These are phyloP conservation scores for Camponotus floridanus DNA, from an alignment of 1,140 invertebrate genomes.

Conservation along the genomic window DNA sequence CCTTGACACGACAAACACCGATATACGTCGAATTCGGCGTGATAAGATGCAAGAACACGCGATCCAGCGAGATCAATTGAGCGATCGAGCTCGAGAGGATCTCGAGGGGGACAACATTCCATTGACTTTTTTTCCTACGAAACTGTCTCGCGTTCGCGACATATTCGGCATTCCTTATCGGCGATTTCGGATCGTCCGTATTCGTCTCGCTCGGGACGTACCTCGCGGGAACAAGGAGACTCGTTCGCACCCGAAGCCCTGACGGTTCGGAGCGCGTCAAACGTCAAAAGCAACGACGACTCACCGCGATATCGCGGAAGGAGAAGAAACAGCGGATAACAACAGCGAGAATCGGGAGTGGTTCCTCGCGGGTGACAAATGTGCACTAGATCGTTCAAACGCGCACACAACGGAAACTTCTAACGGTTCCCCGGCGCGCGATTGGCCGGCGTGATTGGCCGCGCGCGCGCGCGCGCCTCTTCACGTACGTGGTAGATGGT, in stretches of 20 bases:
- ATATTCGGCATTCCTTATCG: conserved; percentile 67
- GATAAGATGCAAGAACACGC: no score
- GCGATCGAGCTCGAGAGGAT: neutral
- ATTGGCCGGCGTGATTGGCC: conserved; percentile 43
- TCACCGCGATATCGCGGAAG: conserved; percentile 58
- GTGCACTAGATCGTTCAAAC: conserved; percentile 74
- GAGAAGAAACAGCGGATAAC: conserved; percentile 54
- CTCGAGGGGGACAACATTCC: conserved; percentile 63
- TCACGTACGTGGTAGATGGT: neutral
- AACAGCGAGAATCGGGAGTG: conserved; percentile 73
- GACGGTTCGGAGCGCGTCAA: no score
- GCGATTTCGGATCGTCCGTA: neutral
- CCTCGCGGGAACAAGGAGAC: neutral
- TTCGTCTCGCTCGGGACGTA: neutral
- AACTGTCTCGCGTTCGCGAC: conserved; percentile 67
- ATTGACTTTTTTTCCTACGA: conserved; percentile 68
- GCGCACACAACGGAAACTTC: conserved; percentile 74
- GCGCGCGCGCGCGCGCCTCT: neutral
- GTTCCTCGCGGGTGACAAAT: conserved; percentile 77
- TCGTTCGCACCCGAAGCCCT: neutral
- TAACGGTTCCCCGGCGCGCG: conserved; percentile 72
- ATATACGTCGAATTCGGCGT: neutral
- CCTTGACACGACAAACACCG: no score
- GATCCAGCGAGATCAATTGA: conserved; percentile 3
- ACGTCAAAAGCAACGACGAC: neutral